Conservation (phyloP, 2,113 vertebrate species). For the Poeciliopsis retropinna region DNA sequence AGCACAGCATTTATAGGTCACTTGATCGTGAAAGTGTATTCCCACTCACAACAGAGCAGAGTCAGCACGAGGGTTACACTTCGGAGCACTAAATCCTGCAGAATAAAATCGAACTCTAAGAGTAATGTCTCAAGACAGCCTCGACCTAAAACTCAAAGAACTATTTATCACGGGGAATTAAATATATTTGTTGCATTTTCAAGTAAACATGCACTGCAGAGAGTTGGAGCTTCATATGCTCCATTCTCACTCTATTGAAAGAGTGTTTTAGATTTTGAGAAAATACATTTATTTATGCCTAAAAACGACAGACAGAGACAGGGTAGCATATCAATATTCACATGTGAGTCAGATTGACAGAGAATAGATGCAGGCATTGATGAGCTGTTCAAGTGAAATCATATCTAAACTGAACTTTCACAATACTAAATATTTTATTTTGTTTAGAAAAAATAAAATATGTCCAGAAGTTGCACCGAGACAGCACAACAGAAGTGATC, state of each 20-base stretch:
- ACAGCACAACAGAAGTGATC: neutral
- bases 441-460: neutral
- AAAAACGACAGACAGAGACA: too few species aligned
- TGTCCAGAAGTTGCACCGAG: neutral
- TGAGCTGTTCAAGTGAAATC: neutral
- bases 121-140: constrained; percentile 3
- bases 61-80: neutral
- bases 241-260: neutral
- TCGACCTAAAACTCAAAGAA: constrained; percentile 8
- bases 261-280: neutral
- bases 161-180: neutral
- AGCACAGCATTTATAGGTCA: neutral
- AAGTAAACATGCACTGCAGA: neutral
- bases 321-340: neutral
- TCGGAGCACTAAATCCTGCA: neutral
- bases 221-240: neutral
- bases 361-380: too few species aligned
- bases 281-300: too few species aligned
- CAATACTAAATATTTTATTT: too few species aligned
- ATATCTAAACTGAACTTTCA: neutral
- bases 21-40: neutral
- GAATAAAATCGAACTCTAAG: neutral
- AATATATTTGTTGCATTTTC: neutral
- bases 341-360: neutral
- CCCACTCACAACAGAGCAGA: neutral